Base-by-base conservation (phyloP, 2,113 vertebrate genomes). In the Eudyptes chrysolophus region DNA sequence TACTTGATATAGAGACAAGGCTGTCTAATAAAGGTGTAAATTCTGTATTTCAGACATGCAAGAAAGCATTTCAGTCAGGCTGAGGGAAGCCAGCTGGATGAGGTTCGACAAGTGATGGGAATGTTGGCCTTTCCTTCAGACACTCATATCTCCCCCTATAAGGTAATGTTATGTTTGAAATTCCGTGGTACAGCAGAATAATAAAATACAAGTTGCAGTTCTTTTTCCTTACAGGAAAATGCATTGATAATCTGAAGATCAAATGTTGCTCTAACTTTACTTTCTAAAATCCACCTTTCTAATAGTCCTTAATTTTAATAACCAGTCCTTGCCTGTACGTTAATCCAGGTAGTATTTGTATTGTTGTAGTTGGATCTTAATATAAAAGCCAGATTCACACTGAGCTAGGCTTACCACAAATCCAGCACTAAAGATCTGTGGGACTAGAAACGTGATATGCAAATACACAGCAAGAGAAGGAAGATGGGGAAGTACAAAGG, bases 71-170 rank as follows among this genome's bases (percentile, higher is more conserved):
- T 99, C 98, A 99, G 99, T 90, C 99, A 99, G 97, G 99, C 99
- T 40, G 99, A 99, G 87, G 99, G 99, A 4, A 99, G 99, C 79
- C 99, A 99, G 98, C 94, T 99, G 98, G 99, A 99, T 71, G 99
- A 99, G 95, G 99, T 99, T 65, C 99, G 99, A 80, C 99, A 99
- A 98, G 99, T 99, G 98, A 99, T 99, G 99, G 99, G 99, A 87
- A 99, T 99, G 99, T 97, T 99, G 98, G 99, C 99, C 79, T 99
- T 99, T 97, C 99, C 99, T 48, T 99, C 99, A 13, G 99, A 99
- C 94, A 99, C 99, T 30, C 99, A 99, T 77, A 99, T 99, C 97
- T 99, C 99, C 30, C 99, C 99, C 27, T 99, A 99, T 97, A 99
- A 99, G 99, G 99, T 99, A 98, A 77, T 1, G 2, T 8, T 52